Evolutionary conservation across 2,888 invertebrate species (phyloP), one percentile per base, ranked within the genome.

Genomic region (Cabera pusaria): DNA sequence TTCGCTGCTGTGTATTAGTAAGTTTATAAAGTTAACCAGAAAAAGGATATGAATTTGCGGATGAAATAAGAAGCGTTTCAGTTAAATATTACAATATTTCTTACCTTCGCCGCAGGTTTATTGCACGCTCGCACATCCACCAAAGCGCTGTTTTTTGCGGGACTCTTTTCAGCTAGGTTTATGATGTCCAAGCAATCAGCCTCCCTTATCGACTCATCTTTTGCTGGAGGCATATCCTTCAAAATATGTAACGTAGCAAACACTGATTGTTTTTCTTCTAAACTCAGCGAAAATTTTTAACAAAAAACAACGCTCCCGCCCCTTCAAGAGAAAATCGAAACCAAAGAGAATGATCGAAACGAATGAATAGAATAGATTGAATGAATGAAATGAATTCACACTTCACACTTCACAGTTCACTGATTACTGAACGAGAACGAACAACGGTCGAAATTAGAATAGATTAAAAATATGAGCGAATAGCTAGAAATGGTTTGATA

Each of bases 41-140:
- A 6, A 8, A 19, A 33, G n/a, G n/a, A 34, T 18, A 7, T 18
- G 2, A 5, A 11, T n/a, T n/a, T n/a, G n/a, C n/a, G n/a, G n/a
- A n/a, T n/a, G n/a, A n/a, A n/a, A n/a, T n/a, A n/a, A n/a, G n/a
- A n/a, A n/a, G n/a, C n/a, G n/a, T n/a, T n/a, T n/a, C n/a, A n/a
- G n/a, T n/a, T n/a, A 10, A 21, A 10, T 11, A 11, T 9, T 35
- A 22, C 6, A 16, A 10, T 21, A 10, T 25, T 16, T 10, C 75
- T 89, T 90, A 93, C 93, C 90, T 92, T 92, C 52, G 90, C 83
- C 41, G 89, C 85, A 54, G 93, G 93, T 79, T 93, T 93, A 68
- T 91, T 92, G 72, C 93, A 93, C 55, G 93, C 92, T 77, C 93
- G 90, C 56, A 91, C 92, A 80, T 93, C 93, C 52, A 92, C 90